Percentiles rank a stretch among this genome's conserved stretches.
phyloP scores from a whole-genome alignment of 2,113 vertebrate genomes.

The Stegostoma tigrinum region DNA sequence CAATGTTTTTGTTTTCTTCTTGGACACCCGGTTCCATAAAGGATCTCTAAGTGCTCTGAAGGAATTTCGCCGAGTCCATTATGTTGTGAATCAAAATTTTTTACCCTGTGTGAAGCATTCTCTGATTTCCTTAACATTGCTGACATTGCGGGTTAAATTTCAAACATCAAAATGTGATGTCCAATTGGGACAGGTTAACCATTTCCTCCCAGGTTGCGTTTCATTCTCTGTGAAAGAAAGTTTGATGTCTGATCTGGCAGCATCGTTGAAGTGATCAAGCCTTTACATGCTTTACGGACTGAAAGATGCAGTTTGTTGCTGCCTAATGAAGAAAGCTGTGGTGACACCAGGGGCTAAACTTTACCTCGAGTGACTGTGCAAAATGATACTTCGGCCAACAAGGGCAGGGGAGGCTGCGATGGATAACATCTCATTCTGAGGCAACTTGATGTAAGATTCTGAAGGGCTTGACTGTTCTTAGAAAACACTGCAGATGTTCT shows the following conservation, averaged over 20 bases:
- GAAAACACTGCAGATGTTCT: no score
- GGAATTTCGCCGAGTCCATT: not conserved
- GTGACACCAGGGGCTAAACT: not conserved
- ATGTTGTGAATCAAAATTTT: not conserved
- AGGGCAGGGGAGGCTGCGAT: not conserved
- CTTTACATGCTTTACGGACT: not conserved
- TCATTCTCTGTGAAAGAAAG: not conserved
- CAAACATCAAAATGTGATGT: not conserved
- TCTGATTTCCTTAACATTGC: not conserved
- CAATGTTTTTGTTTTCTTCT: not conserved
- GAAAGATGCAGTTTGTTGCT: not conserved
- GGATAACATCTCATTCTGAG: not conserved
- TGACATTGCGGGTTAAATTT: not conserved
- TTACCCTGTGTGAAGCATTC: not conserved
- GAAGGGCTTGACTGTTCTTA: no score
- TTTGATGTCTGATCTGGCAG: not conserved
- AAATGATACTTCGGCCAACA: not conserved
- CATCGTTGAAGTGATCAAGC: not conserved
- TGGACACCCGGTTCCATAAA: no score
- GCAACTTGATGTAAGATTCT: no score
- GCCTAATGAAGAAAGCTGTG: not conserved
- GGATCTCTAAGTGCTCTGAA: not conserved
- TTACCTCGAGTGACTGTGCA: not conserved
- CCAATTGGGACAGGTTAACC: not conserved
- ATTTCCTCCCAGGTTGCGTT: not conserved